phyloP scores from a whole-genome alignment of 53 echinoderm and acorn worm species.

The Luidia sarsii region DNA sequence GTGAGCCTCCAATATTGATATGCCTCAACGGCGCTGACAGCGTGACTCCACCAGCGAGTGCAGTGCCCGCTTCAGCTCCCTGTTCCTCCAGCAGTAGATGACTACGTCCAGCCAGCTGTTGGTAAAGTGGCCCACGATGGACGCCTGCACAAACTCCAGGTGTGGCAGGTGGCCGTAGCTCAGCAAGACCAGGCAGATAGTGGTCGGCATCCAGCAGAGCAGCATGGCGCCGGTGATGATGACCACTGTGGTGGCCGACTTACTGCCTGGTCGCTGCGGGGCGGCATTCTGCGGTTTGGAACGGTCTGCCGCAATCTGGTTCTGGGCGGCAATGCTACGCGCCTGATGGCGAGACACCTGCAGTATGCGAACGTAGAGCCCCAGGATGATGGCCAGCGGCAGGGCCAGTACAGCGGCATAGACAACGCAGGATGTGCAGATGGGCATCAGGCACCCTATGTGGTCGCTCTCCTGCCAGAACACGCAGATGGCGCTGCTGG shows the following conservation, averaged over 20 bases:
- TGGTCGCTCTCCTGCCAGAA: no score
- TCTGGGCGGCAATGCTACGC: slow-evolving; percentile 6
- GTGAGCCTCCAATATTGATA: no score
- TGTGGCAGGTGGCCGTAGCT: no score
- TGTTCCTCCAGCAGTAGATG: slow-evolving; percentile 34
- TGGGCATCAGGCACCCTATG: no score
- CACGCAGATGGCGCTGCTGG: no score
- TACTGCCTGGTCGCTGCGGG: slow-evolving; percentile 1
- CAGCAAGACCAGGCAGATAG: no score
- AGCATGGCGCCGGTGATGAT: background rate
- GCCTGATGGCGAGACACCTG: slow-evolving; percentile 36
- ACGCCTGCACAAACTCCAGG: no score
- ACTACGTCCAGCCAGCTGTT: slow-evolving; percentile 41
- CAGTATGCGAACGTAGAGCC: slow-evolving; percentile 32
- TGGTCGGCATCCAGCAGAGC: slow-evolving; percentile 3
- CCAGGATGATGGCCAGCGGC: slow-evolving; percentile 10
- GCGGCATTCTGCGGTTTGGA: background rate
- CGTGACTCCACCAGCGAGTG: background rate
- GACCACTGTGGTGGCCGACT: slow-evolving; percentile 24
- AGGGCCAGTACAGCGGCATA: background rate
- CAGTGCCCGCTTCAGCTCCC: background rate
- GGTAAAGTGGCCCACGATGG: background rate
- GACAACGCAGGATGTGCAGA: no score
- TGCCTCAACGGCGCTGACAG: background rate
- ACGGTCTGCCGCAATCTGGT: background rate